phyloP scores from a whole-genome alignment of 2,888 invertebrate genomes.

The Polydrusus pterygomalis region DNA sequence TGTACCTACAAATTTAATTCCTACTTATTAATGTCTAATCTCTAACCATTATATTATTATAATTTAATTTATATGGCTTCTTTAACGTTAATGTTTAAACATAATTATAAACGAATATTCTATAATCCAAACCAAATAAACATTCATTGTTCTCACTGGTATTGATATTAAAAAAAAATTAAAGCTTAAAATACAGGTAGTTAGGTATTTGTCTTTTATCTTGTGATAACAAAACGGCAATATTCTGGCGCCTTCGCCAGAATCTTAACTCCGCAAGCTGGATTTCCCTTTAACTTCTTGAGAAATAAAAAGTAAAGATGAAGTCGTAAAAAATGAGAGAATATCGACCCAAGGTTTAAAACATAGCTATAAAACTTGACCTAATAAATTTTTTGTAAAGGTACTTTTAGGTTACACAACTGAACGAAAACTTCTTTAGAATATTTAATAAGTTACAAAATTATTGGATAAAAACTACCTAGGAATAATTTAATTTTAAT shows the following conservation, averaged over 20 bases:
- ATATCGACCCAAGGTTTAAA: conserved; percentile 48
- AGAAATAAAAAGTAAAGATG: conserved; percentile 51
- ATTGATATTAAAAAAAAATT: no score
- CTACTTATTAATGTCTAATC: no score
- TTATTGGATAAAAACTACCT: background rate
- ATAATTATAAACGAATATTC: no score
- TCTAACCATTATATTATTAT: no score
- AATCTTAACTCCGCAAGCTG: background rate
- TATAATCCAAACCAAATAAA: no score
- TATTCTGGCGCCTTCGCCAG: conserved; percentile 52
- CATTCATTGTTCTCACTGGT: no score
- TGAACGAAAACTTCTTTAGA: background rate
- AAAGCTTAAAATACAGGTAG: no score
- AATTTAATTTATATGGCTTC: no score
- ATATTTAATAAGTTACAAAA: background rate
- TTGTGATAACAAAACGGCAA: background rate
- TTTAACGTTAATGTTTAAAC: no score
- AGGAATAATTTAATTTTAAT: background rate
- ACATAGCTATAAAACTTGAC: conserved; percentile 50
- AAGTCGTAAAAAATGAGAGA: conserved; percentile 49
- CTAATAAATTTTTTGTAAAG: conserved; percentile 45
- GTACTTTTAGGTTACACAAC: background rate
- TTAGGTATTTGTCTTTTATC: no score
- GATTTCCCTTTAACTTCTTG: conserved; percentile 1
- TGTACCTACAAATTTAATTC: no score